phyloP scores from a whole-genome alignment of 2,797 vertebrate species.

The Ctenochaetus hawaiiensis region DNA sequence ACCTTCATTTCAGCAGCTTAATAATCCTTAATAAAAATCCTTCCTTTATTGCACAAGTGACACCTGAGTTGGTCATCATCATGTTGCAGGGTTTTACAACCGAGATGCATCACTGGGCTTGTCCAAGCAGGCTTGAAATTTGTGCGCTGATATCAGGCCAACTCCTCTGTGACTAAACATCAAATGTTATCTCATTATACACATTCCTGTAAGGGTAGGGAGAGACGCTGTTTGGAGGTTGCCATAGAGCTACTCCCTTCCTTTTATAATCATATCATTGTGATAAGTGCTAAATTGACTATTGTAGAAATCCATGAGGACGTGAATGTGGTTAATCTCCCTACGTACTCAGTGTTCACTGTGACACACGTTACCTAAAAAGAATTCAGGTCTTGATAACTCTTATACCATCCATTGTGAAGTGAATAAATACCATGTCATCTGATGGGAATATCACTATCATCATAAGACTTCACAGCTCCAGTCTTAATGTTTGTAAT shows the following conservation, averaged over 20 bases:
- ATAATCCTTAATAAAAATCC: neutral
- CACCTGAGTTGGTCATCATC: constrained; percentile 8
- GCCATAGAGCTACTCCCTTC: constrained; percentile 42
- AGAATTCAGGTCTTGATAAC: neutral
- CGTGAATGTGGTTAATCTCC: constrained; percentile 1
- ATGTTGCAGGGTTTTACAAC: neutral
- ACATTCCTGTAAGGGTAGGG: constrained; percentile 37
- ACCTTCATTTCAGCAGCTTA: constrained; percentile 23
- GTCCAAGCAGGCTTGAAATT: constrained; percentile 13
- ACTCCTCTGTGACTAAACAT: constrained; percentile 58
- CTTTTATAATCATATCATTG: constrained; percentile 40
- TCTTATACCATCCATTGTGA: neutral
- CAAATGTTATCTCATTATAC: constrained; percentile 19
- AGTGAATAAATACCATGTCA: neutral
- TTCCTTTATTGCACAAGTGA: constrained; percentile 11
- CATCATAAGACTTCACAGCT: neutral
- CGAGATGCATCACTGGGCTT: constrained; percentile 39
- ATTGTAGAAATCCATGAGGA: no score
- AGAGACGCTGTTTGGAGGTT: constrained; percentile 37
- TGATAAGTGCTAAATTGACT: neutral
- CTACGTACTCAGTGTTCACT: neutral
- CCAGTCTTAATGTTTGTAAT: neutral
- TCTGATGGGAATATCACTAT: neutral
- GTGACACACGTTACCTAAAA: neutral
- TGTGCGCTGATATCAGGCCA: constrained; percentile 21